Evolutionary conservation across 2,888 invertebrate genomes (phyloP), one percentile per base, ranked within the genome.

Genomic region (Odontocolon sp.): DNA sequence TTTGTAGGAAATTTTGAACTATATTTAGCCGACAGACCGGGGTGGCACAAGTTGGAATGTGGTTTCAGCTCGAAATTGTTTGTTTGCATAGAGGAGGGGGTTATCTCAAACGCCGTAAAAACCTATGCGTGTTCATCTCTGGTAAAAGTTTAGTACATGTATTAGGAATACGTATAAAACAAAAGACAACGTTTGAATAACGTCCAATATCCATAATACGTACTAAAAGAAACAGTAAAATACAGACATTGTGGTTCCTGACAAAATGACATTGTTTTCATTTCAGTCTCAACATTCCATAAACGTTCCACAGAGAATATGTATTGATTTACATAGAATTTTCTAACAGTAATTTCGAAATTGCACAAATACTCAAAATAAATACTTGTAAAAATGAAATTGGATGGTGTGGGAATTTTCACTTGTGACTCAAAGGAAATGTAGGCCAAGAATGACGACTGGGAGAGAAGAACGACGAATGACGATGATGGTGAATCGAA

Each of bases 31-130:
- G 40, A 33, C 54, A 47, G 66, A 31, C 36, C 8, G 26, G 54
- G 50, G 64, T 47, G 57, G 66, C 50, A 47, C 50, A 50, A 77
- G 54, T 40, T 68, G 80, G 80, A 82, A 82, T 82, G 78, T 76
- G 66, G 73, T 69, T 69, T 71, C 50, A 71, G 70, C 52, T 72
- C 31, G 63, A 78, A 80, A 82, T 80, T 79, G 80, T 82, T 81
- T 80, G 78, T 81, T 79, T 70, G 72, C 64, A 38, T 33, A 16
- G 64, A 18, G 6, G 52, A 61, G 63, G 23, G 47, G 38, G 26
- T 71, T 78, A 71, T 78, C 75, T 77, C 45, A 33, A 73, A 76
- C 38, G 66, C 66, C 76, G 50, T 77, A 57, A 67, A 63, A 56
- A 77, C n/a, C 45, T 50, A 23, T 16, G 64, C 9, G 40, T 40